Evolutionary conservation across 2,797 vertebrate genomes (phyloP).

Genomic region (Austrolebias charrua): DNA sequence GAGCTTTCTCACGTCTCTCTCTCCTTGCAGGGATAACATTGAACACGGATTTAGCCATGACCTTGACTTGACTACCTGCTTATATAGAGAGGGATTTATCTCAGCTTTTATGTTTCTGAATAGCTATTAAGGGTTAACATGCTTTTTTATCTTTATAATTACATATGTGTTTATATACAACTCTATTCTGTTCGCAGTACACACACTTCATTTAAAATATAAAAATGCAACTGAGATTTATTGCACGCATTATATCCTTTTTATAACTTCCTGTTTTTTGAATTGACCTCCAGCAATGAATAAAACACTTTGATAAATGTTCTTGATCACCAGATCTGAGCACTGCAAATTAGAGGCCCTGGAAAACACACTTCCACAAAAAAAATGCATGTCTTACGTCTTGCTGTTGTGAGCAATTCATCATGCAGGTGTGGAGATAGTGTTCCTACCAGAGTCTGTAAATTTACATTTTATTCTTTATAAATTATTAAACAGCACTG

Average conservation of each 20-base stretch:
- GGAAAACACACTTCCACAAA: slow-evolving; percentile 17
- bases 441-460: neutral
- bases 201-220: slow-evolving; percentile 12
- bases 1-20: slow-evolving; percentile 60
- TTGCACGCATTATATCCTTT: slow-evolving; percentile 13
- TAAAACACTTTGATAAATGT: slow-evolving; percentile 30
- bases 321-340: slow-evolving; percentile 27
- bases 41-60: slow-evolving; percentile 66
- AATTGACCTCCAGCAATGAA: slow-evolving; percentile 8
- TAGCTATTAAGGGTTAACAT: neutral
- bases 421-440: slow-evolving; percentile 7
- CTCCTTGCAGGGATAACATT: slow-evolving; percentile 63
- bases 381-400: slow-evolving; percentile 3
- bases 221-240: slow-evolving; percentile 15
- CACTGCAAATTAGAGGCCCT: slow-evolving; percentile 16
- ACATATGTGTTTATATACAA: slow-evolving; percentile 1
- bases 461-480: neutral
- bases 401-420: slow-evolving; percentile 9
- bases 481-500: neutral
- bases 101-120: slow-evolving; percentile 24
- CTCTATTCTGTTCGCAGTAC: neutral
- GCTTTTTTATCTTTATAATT: slow-evolving; percentile 14
- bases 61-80: slow-evolving; percentile 66
- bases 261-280: slow-evolving; percentile 9
- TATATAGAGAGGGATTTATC: slow-evolving; percentile 32